These are phyloP conservation scores for Cuniculus paca DNA, from an alignment of 2,797 vertebrate genomes.

Conservation along the genomic window DNA sequence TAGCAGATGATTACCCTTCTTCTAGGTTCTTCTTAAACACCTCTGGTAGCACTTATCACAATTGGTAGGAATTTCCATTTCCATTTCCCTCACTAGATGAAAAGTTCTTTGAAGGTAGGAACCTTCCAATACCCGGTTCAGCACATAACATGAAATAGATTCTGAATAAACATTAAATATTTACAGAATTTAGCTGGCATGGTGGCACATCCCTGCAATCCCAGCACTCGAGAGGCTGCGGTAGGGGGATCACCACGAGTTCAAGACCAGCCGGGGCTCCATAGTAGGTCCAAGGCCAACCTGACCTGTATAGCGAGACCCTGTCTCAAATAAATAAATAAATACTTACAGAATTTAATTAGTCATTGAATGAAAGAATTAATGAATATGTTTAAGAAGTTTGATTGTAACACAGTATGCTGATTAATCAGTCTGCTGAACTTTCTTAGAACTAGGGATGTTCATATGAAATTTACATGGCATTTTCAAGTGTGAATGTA, in stretches of 20 bases:
- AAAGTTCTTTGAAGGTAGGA: not conserved
- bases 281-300: not conserved
- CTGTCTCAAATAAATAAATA: not conserved
- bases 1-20: not conserved
- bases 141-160: not conserved
- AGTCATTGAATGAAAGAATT: not conserved
- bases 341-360: not conserved
- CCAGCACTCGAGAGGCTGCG: not conserved
- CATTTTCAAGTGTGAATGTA: conserved; percentile 20
- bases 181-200: not conserved
- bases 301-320: not conserved
- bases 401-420: not conserved
- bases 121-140: not conserved
- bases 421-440: conserved; percentile 30
- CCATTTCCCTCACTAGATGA: not conserved
- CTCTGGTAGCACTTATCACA: not conserved
- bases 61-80: not conserved
- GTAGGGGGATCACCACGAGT: not conserved
- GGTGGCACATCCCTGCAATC: not conserved
- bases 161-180: conserved; percentile 29
- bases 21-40: not conserved
- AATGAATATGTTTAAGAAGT: not conserved
- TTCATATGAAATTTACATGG: not conserved
- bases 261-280: not conserved
- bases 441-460: not conserved